Base-by-base conservation (phyloP, 2,113 vertebrate genomes). In the Ariopsis seemanni region DNA sequence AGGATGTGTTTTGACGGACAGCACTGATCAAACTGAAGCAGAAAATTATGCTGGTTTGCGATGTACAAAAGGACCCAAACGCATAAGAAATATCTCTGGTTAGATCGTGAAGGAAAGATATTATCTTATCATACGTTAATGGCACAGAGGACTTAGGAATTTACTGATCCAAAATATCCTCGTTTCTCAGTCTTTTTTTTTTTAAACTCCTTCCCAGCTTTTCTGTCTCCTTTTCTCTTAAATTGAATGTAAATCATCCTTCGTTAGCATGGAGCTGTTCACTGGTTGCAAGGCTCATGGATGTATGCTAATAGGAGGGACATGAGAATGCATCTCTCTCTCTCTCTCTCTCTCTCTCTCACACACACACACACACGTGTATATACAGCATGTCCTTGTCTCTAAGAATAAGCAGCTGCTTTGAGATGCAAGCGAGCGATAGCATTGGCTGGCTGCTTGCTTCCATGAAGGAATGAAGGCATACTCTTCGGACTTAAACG, bases 151-250 rank as follows among this genome's bases (percentile, higher is more conserved):
- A 34, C 72, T 48, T 4, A 2, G 42, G 71, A 74, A 77, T 53
- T 72, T 48, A 25, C 27, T 25, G 11, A 9, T 60, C 10, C 14
- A 17, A 48, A 72, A 74, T 72, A 48, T 52, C 5, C 0, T 72
- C 84, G 15, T 42, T 55, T 71, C 53, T 75, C 91, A 10, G 71
- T 74, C 62, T 72, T 80, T 83, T 27, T 71, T 79, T 77, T 50
- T 75, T 63, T 75, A 60, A 27, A 3, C 12, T 15, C 14, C 3
- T 18, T 75, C 57, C 63, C 25, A 25, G 0, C 12, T 22, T 34
- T 67, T 34, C 60, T 57, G n/a, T 80, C 22, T 83, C 17, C 18
- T 55, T 50, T 27, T 84, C 53, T 80, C 18, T 87, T 58, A 53
- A 18, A 42, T 42, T 5, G 53, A 71, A 81, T 71, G 52, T 34